These are phyloP conservation scores for Ceuthmochares aereus DNA, from an alignment of 2,113 vertebrate genomes.

Conservation along the genomic window DNA sequence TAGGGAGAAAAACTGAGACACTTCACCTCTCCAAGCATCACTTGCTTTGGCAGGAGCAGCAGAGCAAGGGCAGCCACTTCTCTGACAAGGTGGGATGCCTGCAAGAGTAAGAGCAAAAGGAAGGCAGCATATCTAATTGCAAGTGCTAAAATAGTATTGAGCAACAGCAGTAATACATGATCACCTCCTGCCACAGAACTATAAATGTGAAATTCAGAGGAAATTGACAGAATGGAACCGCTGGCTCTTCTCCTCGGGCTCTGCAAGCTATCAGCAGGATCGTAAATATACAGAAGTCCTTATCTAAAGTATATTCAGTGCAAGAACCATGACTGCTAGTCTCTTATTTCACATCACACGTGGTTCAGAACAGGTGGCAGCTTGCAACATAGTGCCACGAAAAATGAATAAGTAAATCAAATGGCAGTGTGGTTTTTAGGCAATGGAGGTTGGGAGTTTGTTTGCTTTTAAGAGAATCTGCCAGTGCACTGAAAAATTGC, in stretches of 20 bases:
- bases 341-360: neutral
- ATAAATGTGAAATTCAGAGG: neutral
- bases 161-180: accelerated
- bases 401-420: neutral
- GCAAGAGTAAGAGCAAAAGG: neutral
- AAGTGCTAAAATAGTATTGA: neutral
- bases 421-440: neutral
- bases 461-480: neutral
- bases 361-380: neutral
- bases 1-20: neutral
- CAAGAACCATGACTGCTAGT: neutral
- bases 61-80: neutral
- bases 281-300: neutral
- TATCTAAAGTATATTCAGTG: neutral
- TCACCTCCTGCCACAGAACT: neutral
- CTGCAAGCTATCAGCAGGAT: accelerated
- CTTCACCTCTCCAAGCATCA: neutral
- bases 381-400: neutral
- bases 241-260: neutral
- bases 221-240: neutral
- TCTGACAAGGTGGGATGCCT: neutral
- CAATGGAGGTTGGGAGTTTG: accelerated
- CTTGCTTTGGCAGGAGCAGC: neutral
- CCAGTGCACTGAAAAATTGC: neutral
- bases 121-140: neutral